Evolutionary conservation across 2,113 vertebrate genomes (phyloP).

Genomic region (Fregetta grallaria): DNA sequence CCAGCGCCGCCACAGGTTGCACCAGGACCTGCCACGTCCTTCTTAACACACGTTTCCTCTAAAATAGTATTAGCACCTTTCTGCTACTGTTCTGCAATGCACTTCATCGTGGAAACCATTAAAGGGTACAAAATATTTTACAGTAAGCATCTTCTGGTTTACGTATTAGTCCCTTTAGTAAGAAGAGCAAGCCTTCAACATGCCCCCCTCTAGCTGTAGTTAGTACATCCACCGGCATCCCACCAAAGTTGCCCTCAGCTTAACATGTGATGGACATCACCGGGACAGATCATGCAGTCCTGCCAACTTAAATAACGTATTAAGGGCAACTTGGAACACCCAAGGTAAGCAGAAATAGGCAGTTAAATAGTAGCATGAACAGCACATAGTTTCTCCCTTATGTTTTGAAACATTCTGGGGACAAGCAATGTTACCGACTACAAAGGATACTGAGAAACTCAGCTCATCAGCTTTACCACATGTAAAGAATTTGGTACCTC

Average conservation of each 20-base stretch:
- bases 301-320: background rate
- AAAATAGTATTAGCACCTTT: background rate
- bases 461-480: background rate
- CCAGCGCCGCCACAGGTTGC: accelerated
- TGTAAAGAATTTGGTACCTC: background rate
- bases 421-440: background rate
- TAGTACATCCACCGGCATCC: background rate
- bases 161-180: background rate
- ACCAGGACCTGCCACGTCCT: accelerated
- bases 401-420: background rate
- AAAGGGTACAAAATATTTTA: background rate
- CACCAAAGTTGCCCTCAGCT: background rate
- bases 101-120: background rate
- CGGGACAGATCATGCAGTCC: background rate
- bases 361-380: background rate
- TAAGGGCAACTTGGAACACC: background rate
- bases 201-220: too few species aligned
- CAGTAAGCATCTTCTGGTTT: background rate
- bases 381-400: background rate
- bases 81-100: background rate
- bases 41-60: background rate
- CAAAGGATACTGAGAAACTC: background rate
- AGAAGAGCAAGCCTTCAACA: background rate
- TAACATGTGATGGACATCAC: background rate
- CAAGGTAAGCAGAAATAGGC: background rate